These are phyloP conservation scores for Leucophenga varia DNA, from an alignment of 1,140 invertebrate species.

Conservation along the genomic window DNA sequence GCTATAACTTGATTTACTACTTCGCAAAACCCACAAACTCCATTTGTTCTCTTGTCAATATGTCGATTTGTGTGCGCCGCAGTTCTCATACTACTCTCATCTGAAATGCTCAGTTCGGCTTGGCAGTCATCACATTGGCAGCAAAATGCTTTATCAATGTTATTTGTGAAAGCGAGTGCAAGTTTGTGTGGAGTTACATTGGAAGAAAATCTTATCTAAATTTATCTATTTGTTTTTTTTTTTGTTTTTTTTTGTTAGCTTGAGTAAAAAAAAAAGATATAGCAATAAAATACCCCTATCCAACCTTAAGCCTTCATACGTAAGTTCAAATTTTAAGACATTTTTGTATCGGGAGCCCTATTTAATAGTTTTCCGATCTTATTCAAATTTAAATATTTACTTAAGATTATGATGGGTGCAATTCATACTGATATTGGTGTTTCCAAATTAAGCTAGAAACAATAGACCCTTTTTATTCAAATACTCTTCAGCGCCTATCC, in stretches of 20 bases:
- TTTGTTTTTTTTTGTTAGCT: constrained; percentile 7
- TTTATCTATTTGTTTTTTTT: background rate
- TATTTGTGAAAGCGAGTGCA: constrained; percentile 9
- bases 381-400: too few species aligned
- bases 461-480: too few species aligned
- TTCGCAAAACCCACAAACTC: constrained; percentile 54
- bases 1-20: constrained; percentile 51
- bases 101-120: constrained; percentile 48
- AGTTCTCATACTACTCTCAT: constrained; percentile 32
- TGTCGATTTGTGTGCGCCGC: constrained; percentile 45
- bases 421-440: too few species aligned
- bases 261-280: too few species aligned
- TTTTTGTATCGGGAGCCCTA: constrained; percentile 4
- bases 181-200: too few species aligned
- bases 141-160: constrained; percentile 12
- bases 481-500: too few species aligned
- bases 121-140: constrained; percentile 32
- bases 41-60: constrained; percentile 55
- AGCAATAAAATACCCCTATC: too few species aligned
- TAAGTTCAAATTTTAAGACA: too few species aligned
- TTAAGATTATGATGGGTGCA: too few species aligned
- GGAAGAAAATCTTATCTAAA: background rate
- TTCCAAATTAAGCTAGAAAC: too few species aligned
- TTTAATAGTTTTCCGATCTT: too few species aligned
- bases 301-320: too few species aligned